Conservation (phyloP, 2,113 vertebrate species). For the Podilymbus podiceps region DNA sequence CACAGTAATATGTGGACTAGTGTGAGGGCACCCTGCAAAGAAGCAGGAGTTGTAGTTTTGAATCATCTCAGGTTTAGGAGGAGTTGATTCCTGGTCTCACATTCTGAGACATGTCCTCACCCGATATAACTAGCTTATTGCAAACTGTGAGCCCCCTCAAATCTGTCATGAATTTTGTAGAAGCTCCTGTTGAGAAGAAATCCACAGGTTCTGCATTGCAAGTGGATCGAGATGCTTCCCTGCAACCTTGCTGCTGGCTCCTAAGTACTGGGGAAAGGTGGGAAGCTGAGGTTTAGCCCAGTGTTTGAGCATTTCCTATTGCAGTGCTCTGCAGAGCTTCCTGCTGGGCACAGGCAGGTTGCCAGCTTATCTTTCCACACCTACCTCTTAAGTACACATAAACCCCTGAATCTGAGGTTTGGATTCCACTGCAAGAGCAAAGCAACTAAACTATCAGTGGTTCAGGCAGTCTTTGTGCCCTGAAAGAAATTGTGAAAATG, state of each 20-base stretch:
- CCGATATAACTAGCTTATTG: neutral
- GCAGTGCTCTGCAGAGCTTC: neutral
- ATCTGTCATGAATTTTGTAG: neutral
- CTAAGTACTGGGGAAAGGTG: neutral
- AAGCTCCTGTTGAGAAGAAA: neutral
- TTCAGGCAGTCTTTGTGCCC: neutral
- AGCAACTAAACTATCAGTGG: neutral
- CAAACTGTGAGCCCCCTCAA: neutral
- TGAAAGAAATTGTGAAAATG: neutral
- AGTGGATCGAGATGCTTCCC: neutral
- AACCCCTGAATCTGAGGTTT: neutral
- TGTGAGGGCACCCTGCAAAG: neutral
- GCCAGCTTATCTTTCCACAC: neutral
- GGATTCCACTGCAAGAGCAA: neutral
- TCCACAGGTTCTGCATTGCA: neutral
- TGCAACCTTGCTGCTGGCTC: neutral
- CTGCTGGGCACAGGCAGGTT: neutral
- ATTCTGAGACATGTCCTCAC: neutral
- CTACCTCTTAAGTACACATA: neutral
- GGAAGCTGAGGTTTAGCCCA: neutral
- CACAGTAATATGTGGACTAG: neutral
- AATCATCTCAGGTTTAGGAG: neutral
- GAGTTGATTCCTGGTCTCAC: accelerated
- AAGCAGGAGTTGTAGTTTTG: neutral
- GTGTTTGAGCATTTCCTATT: neutral